phyloP scores from a whole-genome alignment of 2,888 invertebrate genomes.

The Cataglyphis altisquamis region DNA sequence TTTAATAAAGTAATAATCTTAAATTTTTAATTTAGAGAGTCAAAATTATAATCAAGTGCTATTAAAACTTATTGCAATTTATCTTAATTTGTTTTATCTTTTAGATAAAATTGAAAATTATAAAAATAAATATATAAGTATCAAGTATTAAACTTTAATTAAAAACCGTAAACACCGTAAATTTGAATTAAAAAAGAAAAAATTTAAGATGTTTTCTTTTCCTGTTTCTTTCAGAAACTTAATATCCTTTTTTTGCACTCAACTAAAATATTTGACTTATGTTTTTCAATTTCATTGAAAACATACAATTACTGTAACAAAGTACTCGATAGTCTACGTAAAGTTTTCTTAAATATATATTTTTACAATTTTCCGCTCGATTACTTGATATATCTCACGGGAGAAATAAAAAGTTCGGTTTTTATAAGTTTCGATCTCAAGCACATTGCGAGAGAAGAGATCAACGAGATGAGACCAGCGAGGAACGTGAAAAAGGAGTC shows the following conservation, averaged over 20 bases:
- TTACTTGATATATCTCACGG: neutral
- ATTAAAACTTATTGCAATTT: neutral
- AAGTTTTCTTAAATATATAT: slow-evolving; percentile 12
- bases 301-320: neutral
- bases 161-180: neutral
- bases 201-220: neutral
- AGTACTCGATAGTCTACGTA: too few relatives aligned
- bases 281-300: neutral
- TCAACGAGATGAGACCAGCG: slow-evolving; percentile 19
- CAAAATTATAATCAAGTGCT: neutral
- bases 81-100: neutral
- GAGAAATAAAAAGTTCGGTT: neutral
- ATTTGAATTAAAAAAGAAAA: neutral
- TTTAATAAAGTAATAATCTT: too few relatives aligned
- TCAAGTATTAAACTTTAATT: neutral
- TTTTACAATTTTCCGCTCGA: neutral
- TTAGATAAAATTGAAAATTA: neutral
- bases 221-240: neutral
- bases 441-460: slow-evolving; percentile 27
- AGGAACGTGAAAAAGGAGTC: slow-evolving; percentile 45
- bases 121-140: neutral
- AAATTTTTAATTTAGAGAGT: neutral
- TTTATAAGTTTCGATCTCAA: slow-evolving; percentile 2
- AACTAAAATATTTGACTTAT: neutral
- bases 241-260: neutral